Base-by-base conservation (phyloP, 2,888 invertebrate species). In the Melipona beecheii region DNA sequence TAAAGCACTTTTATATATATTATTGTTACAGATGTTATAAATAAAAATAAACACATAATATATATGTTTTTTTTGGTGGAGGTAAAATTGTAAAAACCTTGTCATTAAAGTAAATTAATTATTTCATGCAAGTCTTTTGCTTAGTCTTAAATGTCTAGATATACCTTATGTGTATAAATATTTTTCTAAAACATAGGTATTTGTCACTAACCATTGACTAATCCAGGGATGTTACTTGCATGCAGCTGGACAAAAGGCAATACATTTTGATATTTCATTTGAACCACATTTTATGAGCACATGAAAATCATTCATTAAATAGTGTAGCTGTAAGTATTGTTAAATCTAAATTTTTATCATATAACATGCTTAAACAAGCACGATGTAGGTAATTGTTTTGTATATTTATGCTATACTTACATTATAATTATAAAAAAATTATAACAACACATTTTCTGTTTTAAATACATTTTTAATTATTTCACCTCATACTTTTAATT, bases 181-280 rank as follows among this genome's bases (percentile, higher is more conserved):
- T 75, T 78, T 71, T 77, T 81, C 9, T 74, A 78, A 62, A 84
- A 68, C 50, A 71, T 81, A 73, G 82, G 71, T 73, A 75, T 79
- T 81, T 84, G 84, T 87, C 76, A 89, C 77, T 89, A 90, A 89
- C 80, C 73, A 78, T 58, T 81, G 66, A 87, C 85, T 89, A 89
- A 92, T 87, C 73, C 86, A 90, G 85, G 87, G 89, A 84, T 86
- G 87, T 92, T 92, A 86, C 92, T 93, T 93, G 93, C 94, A 94
- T 92, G 93, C 94, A 94, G 94, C 94, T 87, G 93, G 93, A 93
- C 87, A 88, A 89, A 93, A 91, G 89, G 89, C 90, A 91, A 90
- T 90, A 86, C 91, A 90, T 87, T 89, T 91, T 90, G 91, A 91
- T 89, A 91, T 91, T 90, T 86, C 92, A 84, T 90, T 91, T 84